Conservation (phyloP, 2,797 vertebrate species). For the Monodelphis domestica region DNA sequence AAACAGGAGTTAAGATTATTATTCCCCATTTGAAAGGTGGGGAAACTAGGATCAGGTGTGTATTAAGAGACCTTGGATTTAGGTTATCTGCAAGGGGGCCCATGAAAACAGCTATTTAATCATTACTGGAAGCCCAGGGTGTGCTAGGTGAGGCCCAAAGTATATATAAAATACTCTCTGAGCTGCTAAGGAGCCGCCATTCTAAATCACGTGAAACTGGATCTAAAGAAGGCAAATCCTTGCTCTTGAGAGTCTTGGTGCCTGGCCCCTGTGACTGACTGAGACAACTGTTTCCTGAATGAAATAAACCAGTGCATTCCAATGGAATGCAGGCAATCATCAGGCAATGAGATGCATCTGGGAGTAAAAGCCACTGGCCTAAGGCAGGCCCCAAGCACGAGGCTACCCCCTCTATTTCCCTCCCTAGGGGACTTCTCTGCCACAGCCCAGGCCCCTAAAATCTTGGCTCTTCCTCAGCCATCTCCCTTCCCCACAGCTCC, state of each 20-base stretch:
- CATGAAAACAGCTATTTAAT: background rate
- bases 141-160: background rate
- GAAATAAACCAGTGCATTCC: background rate
- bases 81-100: background rate
- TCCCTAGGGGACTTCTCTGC: background rate
- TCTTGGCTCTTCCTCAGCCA: background rate
- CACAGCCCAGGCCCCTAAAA: background rate
- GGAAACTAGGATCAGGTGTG: background rate
- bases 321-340: background rate
- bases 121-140: background rate
- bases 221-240: background rate
- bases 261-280: background rate
- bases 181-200: background rate
- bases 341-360: conserved; percentile 5
- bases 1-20: background rate
- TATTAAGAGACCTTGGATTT: background rate
- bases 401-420: background rate
- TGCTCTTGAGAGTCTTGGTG: background rate
- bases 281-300: conserved; percentile 5
- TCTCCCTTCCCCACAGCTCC: background rate
- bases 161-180: background rate
- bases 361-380: background rate
- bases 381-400: background rate
- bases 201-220: background rate
- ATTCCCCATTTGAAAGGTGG: background rate